A percentile compares a stretch with the other conserved stretches of the same genome.
These are phyloP conservation scores for Phrynocephalus guinanensis DNA, from an alignment of 2,797 vertebrate genomes.

Conservation along the genomic window DNA sequence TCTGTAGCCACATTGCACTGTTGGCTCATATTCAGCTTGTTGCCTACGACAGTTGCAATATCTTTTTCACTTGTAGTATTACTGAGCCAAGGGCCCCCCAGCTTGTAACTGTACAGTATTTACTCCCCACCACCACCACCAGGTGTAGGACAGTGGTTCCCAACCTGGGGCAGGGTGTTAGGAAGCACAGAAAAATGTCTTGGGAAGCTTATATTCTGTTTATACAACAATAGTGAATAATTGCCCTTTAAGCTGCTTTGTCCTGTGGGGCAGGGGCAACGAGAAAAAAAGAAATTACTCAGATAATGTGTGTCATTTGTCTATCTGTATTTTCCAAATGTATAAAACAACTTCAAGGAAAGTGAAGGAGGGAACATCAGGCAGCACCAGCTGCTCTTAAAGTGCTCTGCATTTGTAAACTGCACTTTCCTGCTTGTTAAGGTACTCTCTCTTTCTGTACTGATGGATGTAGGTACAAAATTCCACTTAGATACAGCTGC, in stretches of 20 bases:
- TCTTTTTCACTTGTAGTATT: too few relatives aligned
- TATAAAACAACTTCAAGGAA: neutral
- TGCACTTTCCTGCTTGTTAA: neutral
- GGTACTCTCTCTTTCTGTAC: neutral
- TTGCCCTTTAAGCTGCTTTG: slow-evolving; percentile 3
- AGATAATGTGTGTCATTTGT: neutral
- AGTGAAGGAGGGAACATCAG: neutral
- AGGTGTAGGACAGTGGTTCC: too few relatives aligned
- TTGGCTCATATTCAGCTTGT: too few relatives aligned
- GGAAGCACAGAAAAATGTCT: neutral
- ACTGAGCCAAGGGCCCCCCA: too few relatives aligned
- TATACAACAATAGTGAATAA: neutral
- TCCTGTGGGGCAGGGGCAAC: neutral
- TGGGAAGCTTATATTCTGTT: neutral
- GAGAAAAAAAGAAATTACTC: neutral
- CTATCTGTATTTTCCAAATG: neutral
- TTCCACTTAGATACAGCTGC: neutral
- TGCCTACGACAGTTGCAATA: too few relatives aligned
- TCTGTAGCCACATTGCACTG: too few relatives aligned
- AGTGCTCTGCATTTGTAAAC: neutral
- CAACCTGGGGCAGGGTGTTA: neutral
- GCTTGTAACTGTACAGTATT: too few relatives aligned
- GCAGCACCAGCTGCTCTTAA: neutral
- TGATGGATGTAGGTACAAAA: neutral
- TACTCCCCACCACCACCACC: too few relatives aligned